phyloP scores from a whole-genome alignment of 30 jellyfish, hydroid and myxozoan species.

The Rhopilema esculentum region DNA sequence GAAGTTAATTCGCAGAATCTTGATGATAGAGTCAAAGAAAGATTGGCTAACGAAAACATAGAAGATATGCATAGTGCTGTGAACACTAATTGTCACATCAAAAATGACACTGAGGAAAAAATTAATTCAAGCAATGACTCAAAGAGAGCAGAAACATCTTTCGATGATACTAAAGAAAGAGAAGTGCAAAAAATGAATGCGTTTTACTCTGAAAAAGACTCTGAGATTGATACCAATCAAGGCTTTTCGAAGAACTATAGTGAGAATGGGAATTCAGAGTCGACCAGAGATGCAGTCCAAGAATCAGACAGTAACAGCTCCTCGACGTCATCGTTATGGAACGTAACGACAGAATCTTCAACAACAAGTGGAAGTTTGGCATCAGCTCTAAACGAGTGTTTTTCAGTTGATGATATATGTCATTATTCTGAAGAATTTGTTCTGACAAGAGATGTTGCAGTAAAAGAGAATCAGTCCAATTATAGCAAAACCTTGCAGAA shows the following conservation, averaged over 20 bases:
- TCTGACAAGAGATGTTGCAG: not conserved
- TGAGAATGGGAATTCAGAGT: not conserved
- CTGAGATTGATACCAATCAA: not conserved
- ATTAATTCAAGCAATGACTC: not conserved
- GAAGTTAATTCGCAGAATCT: not conserved
- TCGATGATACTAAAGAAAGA: not conserved
- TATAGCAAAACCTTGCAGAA: not conserved
- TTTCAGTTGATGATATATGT: not conserved
- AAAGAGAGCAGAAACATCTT: not conserved
- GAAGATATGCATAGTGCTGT: too few species aligned
- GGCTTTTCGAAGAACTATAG: too few species aligned
- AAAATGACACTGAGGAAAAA: not conserved
- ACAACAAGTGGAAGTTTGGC: not conserved
- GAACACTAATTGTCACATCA: too few species aligned
- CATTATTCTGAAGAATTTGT: not conserved
- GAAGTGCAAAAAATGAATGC: not conserved
- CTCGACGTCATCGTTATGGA: not conserved
- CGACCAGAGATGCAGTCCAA: not conserved
- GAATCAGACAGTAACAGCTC: not conserved
- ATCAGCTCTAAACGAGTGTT: not conserved
- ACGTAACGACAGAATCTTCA: not conserved
- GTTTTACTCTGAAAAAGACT: not conserved
- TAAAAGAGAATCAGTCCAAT: not conserved
- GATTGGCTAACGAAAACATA: too few species aligned
- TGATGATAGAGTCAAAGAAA: too few species aligned